Percentiles rank a stretch among this genome's conserved stretches.
Evolutionary conservation across 2,113 vertebrate genomes (phyloP).

Genomic region (Numenius arquata): DNA sequence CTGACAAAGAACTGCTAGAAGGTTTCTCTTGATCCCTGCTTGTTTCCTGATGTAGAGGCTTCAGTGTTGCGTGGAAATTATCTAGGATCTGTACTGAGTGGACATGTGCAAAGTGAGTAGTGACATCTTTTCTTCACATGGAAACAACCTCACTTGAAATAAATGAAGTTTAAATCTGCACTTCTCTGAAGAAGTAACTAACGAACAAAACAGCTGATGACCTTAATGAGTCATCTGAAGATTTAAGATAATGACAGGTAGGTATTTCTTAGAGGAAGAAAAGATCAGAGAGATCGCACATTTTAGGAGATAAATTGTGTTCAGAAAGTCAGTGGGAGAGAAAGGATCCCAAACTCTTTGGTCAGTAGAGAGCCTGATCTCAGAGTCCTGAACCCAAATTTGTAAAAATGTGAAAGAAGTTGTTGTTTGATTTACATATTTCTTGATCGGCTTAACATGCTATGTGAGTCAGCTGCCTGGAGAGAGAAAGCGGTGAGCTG

Average conservation of each 20-base stretch:
- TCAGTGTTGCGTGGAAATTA: background rate
- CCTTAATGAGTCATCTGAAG: background rate
- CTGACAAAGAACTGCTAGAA: background rate
- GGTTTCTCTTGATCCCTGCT: background rate
- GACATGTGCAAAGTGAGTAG: background rate
- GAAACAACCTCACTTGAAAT: background rate
- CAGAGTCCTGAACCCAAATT: background rate
- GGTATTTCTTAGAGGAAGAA: background rate
- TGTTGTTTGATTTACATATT: background rate
- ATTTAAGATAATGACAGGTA: background rate
- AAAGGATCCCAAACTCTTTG: background rate
- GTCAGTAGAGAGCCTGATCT: background rate
- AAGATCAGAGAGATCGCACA: background rate
- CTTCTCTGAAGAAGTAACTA: background rate
- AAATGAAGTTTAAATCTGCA: background rate
- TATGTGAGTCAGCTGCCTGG: background rate
- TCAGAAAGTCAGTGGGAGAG: background rate
- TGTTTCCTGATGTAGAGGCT: background rate
- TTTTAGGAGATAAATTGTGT: background rate
- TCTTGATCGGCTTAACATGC: background rate
- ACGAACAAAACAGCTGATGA: background rate
- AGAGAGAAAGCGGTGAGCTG: background rate
- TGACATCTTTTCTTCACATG: background rate
- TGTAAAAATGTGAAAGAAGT: background rate
- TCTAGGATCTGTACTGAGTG: background rate